Percentiles rank a stretch among this genome's conserved stretches.
Conservation (phyloP, 2,888 invertebrate genomes). For the Tortricodes alternella region DNA sequence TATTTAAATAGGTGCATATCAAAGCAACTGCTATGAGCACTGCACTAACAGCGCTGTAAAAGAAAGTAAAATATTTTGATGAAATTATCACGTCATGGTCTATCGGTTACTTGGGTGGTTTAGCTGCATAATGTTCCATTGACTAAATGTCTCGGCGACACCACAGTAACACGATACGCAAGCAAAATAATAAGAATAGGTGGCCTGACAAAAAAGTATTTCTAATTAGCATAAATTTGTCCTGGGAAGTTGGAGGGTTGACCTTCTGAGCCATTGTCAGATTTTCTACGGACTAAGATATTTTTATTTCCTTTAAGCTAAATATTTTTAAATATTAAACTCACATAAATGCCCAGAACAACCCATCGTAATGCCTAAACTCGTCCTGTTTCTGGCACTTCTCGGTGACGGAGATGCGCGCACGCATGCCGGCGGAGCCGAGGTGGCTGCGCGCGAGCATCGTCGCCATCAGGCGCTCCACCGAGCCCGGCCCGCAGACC, state of each 20-base stretch:
- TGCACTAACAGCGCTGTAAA: conserved; percentile 49
- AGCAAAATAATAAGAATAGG: too few relatives aligned
- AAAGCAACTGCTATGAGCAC: conserved; percentile 41
- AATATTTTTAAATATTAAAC: conserved; percentile 34
- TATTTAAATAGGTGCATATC: conserved; percentile 55
- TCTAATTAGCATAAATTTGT: too few relatives aligned
- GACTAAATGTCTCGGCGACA: too few relatives aligned
- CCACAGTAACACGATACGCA: too few relatives aligned
- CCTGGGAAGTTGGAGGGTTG: too few relatives aligned
- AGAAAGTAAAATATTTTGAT: background rate
- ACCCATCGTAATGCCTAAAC: conserved; percentile 48
- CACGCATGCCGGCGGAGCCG: conserved; percentile 60
- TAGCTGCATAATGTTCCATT: too few relatives aligned
- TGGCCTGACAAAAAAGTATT: too few relatives aligned
- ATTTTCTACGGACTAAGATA: too few relatives aligned
- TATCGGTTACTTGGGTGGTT: too few relatives aligned
- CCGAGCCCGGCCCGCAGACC: conserved; percentile 61
- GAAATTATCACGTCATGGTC: too few relatives aligned
- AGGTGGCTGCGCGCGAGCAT: conserved; percentile 68
- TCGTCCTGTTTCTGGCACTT: conserved; percentile 57
- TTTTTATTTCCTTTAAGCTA: too few relatives aligned
- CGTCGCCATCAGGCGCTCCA: conserved; percentile 54
- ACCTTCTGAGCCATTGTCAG: too few relatives aligned
- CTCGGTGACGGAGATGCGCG: conserved; percentile 54
- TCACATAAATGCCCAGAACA: conserved; percentile 64